Base-by-base conservation (phyloP, 2,888 invertebrate genomes). In the Plagodis pulveraria region DNA sequence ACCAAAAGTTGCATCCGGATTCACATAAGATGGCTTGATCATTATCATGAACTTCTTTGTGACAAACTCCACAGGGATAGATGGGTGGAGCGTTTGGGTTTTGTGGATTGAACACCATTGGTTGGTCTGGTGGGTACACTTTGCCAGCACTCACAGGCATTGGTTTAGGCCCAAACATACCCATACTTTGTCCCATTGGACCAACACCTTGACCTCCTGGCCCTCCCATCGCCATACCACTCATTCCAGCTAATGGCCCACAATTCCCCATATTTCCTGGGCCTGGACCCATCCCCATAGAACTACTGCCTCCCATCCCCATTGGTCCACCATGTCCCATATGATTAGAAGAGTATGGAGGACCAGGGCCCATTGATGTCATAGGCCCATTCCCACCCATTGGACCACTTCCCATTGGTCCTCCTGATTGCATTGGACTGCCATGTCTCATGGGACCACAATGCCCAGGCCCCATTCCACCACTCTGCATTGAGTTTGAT, bases 1-100 rank as follows among this genome's bases (percentile, higher is more conserved):
- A 99, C 97, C 99, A 99, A 93, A 99, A 99, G 93, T 99, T 99
- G 92, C 99, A 99, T 57, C 99, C 99, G 77, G 98, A 98, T 93
- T 99, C 99, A 91, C 99, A 99, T 71, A 99, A 94, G 71, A 98
- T 98, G 60, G 98, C 99, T 93, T 99, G 98, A 90, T 99, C 99
- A 93, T 99, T 99, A 90, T 99, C 99, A 91, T 99, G 98, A 58
- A 98, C 98, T 94, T 99, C 99, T 93, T 98, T 98, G 91, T 98
- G 99, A 92, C 99, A 99, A 59, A 97, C 96, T 65, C 99, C 99
- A 91, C 99, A 99, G 0, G 99, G 98, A 87, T 99, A 99, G 70
- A 99, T 99, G 2, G 99, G 99, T 50, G 99, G 99, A 53, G 99
- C 99, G 86, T 99, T 99, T 0, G 99, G 99, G 89, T 99, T 99